Evolutionary conservation across 2,797 vertebrate species (phyloP), one percentile per base, ranked within the genome.

Genomic region (Calcarius lapponicus): DNA sequence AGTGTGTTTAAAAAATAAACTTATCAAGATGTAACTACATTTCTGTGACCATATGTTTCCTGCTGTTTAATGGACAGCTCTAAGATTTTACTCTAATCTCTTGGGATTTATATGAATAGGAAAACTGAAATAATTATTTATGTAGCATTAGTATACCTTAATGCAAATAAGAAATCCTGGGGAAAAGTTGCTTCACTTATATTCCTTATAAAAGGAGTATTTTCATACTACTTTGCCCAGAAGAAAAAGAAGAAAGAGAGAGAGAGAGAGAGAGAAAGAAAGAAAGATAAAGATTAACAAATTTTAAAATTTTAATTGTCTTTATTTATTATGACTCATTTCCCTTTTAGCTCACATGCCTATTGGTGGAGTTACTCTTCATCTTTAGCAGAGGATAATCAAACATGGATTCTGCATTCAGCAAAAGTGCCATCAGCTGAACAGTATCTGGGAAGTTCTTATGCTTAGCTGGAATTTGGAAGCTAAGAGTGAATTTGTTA

Each of bases 11-110:
- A 82, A 95, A 90, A 81, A 72, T 56, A 91, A 81, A 85, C 8
- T 85, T 93, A 80, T 72, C 26, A 80, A 92, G 78, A 90, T 67
- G 83, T 73, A 89, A 60, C 28, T 80, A 73, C 29, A 74, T 86
- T 94, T 94, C 80, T 78, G 45, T 58, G 88, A 70, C 70, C 40
- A 62, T 86, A 73, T 86, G 78, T 93, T 95, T 93, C 48, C 80
- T 90, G 53, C 56, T 93, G 43, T 89, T 91, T 90, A 96, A 95
- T 66, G 51, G 92, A 64, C 57, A 96, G 61, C 19, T 60, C 65
- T 2, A 5, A 86, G 80, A 88, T 88, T 88, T 86, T 94, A 71
- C 38, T 86, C 53, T 88, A 53, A 88, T 85, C 51, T 88, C 38
- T 51, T 73, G n/a, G 58, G 73, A 80, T 90, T 92, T 93, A 64